Base-by-base conservation (phyloP, 2,797 vertebrate genomes). In the Notamacropus eugenii region DNA sequence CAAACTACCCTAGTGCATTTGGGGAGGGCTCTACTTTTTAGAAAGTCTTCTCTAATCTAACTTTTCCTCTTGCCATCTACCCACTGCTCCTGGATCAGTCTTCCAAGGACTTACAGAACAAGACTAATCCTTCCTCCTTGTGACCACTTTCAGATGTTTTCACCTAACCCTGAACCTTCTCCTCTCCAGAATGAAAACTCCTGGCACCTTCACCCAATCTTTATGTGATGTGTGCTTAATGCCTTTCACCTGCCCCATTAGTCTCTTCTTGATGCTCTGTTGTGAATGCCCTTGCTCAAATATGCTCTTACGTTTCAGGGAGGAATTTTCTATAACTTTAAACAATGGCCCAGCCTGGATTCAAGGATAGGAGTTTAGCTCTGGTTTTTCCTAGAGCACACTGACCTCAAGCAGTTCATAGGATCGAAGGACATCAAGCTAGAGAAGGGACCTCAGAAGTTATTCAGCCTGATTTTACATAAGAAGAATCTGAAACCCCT, bases 231-330 rank as follows among this genome's bases (percentile, higher is more conserved):
- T 62, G 58, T 13, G 34, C 12, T 58, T 57, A 12, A 8, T 90
- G 55, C 40, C 16, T 0, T 8, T 52, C 31, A 54, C 93, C 46
- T 54, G 10, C 55, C 0, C 0, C 0, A 1, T 54, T 28, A 0
- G 0, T 0, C 59, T 62, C 13, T 14, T 34, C 31, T 67, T 5
- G 14, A n/a, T 67, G 62, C 13, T n/a, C 14, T 34, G 16, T 19
- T 67, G 2, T n/a, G 34, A 34, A n/a, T n/a, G 31, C 1, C 59
- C 34, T 67, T n/a, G 62, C 34, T n/a, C 62, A 67, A 67, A n/a
- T 1, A 16, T n/a, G 62, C 13, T 67, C 59, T 62, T 34, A n/a
- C 10, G 1, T 67, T 16, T 5, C 31, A 67, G 13, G 13, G 62
- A 67, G 31, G 14, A 67, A 67, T 67, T 67, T 19, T 5, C 62